Base-by-base conservation (phyloP, 1,140 invertebrate genomes). In the Melipona quadrifasciata region DNA sequence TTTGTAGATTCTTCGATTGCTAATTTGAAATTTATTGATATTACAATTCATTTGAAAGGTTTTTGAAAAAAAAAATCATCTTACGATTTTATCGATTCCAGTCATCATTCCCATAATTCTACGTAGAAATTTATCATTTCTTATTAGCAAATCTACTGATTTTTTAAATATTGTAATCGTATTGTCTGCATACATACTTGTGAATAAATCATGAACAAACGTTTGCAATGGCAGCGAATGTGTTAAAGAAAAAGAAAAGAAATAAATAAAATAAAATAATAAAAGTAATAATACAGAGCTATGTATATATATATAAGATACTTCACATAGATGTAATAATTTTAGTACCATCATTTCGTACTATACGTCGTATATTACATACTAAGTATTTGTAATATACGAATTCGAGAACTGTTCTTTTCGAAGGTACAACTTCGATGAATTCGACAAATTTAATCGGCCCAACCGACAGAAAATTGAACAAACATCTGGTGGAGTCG, bases 401-500 rank as follows among this genome's bases (percentile, higher is more conserved):
- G 31, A 21, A 8, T 75, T 53, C 11, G 17, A 68, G 47, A 79
- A 79, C 64, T 51, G 55, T 21, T 68, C 64, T 27, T 80, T 57
- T 70, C 16, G 17, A 39, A 53, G 21, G 10, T 34, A 19, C 31
- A 34, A 17, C 16, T 31, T 34, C 1, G 4, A 27, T 4, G 11
- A 27, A 39, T 51, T 71, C 68, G 12, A 39, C 16, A 34, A 10
- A 19, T 79, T 34, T 34, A 21, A 65, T 10, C 19, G 10, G 17
- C 6, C 64, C 2, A 55, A 8, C 12, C 71, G 24, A 16, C 8
- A 0, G 53, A n/a, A 16, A 19, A 31, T 73, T 64, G 14, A 19
- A 31, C 34, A 14, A 61, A 27, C 53, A 71, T 58, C 57, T 81
- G 68, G 39, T 19, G 11, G 21, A 31, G 11, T 21, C 24, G 39